Evolutionary conservation across 2,888 invertebrate species (phyloP).

Genomic region (Phasia obesa): DNA sequence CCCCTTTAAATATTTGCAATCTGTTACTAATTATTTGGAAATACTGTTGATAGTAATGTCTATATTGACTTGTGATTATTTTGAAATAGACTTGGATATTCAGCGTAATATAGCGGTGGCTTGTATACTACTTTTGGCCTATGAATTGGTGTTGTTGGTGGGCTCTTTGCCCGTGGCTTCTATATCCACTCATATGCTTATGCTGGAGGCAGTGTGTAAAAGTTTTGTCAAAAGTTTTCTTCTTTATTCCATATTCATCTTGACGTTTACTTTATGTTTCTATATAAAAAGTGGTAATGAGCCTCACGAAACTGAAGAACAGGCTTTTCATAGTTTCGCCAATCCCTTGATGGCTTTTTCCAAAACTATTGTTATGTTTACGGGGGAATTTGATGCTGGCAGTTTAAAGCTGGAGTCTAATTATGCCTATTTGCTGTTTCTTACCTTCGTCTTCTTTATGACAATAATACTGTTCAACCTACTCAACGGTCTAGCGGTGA

Average conservation of each 20-base stretch:
- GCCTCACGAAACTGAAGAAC: slow-evolving; percentile 77
- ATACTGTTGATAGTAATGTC: slow-evolving; percentile 86
- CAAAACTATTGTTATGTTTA: slow-evolving; percentile 94
- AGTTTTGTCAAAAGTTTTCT: slow-evolving; percentile 90
- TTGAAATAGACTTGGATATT: slow-evolving; percentile 83
- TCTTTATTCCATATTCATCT: slow-evolving; percentile 90
- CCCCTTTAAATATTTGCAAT: slow-evolving; percentile 86
- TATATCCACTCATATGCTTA: slow-evolving; percentile 91
- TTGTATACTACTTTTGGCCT: slow-evolving; percentile 88
- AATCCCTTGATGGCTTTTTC: slow-evolving; percentile 88
- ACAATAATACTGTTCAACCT: slow-evolving; percentile 92
- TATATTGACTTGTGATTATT: slow-evolving; percentile 84
- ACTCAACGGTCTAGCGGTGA: slow-evolving; percentile 92
- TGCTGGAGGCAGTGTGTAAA: slow-evolving; percentile 90
- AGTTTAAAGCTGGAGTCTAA: slow-evolving; percentile 88
- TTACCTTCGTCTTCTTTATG: slow-evolving; percentile 91
- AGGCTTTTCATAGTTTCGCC: slow-evolving; percentile 86
- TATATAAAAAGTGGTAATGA: slow-evolving; percentile 85
- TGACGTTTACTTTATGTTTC: slow-evolving; percentile 92
- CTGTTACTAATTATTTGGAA: slow-evolving; percentile 90
- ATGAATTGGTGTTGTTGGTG: slow-evolving; percentile 89
- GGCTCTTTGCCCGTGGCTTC: slow-evolving; percentile 88
- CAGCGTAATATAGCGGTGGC: slow-evolving; percentile 88
- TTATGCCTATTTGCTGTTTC: slow-evolving; percentile 89
- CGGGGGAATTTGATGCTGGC: slow-evolving; percentile 93